These are phyloP conservation scores for Melipona beecheii DNA, from an alignment of 2,888 invertebrate genomes.

Conservation along the genomic window DNA sequence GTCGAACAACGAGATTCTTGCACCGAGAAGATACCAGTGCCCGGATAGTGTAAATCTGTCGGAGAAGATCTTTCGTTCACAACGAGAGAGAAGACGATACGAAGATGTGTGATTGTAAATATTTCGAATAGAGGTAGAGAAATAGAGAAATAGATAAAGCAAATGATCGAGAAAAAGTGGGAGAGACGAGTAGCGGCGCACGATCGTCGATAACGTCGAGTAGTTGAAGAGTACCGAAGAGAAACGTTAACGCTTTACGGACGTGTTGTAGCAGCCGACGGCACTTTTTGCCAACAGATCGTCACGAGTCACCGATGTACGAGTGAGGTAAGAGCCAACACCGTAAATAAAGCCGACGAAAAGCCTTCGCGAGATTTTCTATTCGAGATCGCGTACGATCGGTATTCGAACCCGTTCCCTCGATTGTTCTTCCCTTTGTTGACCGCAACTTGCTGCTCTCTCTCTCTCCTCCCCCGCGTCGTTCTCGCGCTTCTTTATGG, in stretches of 20 bases:
- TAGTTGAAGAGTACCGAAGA: slow-evolving; percentile 34
- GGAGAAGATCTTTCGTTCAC: background rate
- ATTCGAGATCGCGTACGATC: background rate
- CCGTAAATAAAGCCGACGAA: slow-evolving; percentile 48
- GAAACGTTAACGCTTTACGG: slow-evolving; percentile 39
- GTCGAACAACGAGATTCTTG: slow-evolving; percentile 19
- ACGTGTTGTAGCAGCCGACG: slow-evolving; percentile 61
- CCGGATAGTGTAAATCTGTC: slow-evolving; percentile 38
- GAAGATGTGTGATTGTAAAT: slow-evolving; percentile 17
- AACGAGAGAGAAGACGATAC: background rate
- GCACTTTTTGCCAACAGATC: slow-evolving; percentile 49
- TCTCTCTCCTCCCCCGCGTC: background rate
- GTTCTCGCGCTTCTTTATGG: background rate
- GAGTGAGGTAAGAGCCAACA: slow-evolving; percentile 63
- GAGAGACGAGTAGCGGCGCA: background rate
- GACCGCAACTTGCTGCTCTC: background rate
- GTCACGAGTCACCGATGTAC: slow-evolving; percentile 36
- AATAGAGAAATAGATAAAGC: slow-evolving; percentile 29
- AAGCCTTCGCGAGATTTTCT: slow-evolving; percentile 8
- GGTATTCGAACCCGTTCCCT: background rate
- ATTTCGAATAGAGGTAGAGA: background rate
- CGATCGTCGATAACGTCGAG: background rate
- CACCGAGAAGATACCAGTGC: background rate
- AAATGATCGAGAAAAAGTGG: slow-evolving; percentile 36
- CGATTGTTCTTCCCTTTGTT: background rate